Evolutionary conservation across 2,888 invertebrate genomes (phyloP).

Genomic region (Meghimatium bilineatum): DNA sequence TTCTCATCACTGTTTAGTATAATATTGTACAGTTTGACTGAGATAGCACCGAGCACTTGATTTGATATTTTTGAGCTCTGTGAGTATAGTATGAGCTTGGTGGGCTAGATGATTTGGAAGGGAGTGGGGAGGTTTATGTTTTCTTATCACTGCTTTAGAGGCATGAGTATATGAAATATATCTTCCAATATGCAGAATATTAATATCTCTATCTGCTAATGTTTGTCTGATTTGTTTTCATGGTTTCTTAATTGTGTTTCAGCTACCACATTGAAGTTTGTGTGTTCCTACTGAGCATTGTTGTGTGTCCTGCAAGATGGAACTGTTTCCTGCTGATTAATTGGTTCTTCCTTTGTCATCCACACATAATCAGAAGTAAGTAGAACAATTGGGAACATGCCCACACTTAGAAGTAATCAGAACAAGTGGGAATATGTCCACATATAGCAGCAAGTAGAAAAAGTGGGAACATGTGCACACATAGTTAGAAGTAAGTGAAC

Average conservation of each 20-base stretch:
- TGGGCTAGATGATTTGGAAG: too few relatives aligned
- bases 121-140: too few relatives aligned
- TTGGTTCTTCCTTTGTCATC: constrained; percentile 68
- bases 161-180: too few relatives aligned
- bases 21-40: too few relatives aligned
- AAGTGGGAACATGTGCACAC: background rate
- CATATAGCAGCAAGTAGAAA: background rate
- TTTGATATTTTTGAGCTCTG: too few relatives aligned
- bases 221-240: too few relatives aligned
- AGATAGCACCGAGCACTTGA: too few relatives aligned
- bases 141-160: too few relatives aligned
- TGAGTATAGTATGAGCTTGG: too few relatives aligned
- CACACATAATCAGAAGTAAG: constrained; percentile 52
- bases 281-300: constrained; percentile 64
- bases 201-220: too few relatives aligned
- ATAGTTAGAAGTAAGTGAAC: background rate
- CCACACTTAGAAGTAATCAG: background rate
- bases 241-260: constrained; percentile 38
- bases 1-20: too few relatives aligned
- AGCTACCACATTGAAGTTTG: constrained; percentile 70
- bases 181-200: too few relatives aligned
- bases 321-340: constrained; percentile 64
- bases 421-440: background rate
- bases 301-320: constrained; percentile 68
- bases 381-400: background rate